phyloP scores from a whole-genome alignment of 2,888 invertebrate species.

The Yponomeuta sedellus region DNA sequence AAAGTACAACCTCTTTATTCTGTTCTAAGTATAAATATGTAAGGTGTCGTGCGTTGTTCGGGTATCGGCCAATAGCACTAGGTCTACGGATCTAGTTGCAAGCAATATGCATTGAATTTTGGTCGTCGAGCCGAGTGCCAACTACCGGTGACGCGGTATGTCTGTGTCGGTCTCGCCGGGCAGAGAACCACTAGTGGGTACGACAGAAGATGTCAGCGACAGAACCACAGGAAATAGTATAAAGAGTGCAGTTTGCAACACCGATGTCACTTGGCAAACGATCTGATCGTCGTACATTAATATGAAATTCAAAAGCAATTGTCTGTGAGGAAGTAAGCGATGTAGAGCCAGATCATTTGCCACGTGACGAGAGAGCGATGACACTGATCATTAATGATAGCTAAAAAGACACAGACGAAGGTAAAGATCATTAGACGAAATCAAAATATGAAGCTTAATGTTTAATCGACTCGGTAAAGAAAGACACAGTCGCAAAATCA shows the following conservation, averaged over 20 bases:
- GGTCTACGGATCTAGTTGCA: conserved; percentile 74
- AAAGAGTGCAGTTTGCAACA: conserved; percentile 77
- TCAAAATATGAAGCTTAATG: conserved; percentile 61
- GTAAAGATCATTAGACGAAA: conserved; percentile 52
- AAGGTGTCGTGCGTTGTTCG: conserved; percentile 71
- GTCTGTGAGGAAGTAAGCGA: background rate
- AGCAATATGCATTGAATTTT: conserved; percentile 71
- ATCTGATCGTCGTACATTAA: conserved; percentile 30
- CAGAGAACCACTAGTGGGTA: conserved; percentile 60
- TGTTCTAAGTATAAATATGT: conserved; percentile 64
- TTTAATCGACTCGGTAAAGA: conserved; percentile 49
- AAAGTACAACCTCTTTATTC: conserved; percentile 74
- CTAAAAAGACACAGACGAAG: conserved; percentile 70
- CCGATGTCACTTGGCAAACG: conserved; percentile 60
- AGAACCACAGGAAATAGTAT: conserved; percentile 73
- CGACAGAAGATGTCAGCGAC: conserved; percentile 68
- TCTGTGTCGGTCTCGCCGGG: conserved; percentile 48
- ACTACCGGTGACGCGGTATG: conserved; percentile 70
- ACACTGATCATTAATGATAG: conserved; percentile 65
- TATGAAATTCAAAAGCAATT: background rate
- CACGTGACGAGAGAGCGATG: conserved; percentile 64
- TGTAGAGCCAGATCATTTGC: conserved; percentile 41
- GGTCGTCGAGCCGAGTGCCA: conserved; percentile 73
- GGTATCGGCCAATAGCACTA: conserved; percentile 75
- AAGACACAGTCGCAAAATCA: conserved; percentile 56